phyloP scores from a whole-genome alignment of 2,888 invertebrate genomes.

The Epinotia ramella region DNA sequence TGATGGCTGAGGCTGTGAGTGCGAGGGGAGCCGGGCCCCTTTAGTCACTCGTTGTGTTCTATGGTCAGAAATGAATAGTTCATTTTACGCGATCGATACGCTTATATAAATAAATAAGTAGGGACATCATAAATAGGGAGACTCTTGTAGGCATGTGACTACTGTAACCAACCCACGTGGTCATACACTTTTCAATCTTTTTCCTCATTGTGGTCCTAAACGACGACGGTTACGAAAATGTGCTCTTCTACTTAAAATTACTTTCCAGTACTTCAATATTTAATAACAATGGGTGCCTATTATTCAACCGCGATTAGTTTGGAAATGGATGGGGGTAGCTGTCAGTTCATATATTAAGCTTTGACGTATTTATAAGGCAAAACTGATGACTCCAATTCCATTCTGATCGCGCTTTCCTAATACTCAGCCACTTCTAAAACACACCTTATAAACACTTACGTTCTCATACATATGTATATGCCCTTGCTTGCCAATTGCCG shows the following conservation, averaged over 20 bases:
- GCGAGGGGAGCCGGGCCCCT: slow-evolving; percentile 6
- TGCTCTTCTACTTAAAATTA: no score
- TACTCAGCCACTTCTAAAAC: no score
- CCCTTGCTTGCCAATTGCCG: neutral
- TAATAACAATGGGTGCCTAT: no score
- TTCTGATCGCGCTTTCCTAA: no score
- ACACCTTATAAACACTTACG: no score
- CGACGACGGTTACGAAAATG: neutral
- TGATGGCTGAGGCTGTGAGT: slow-evolving; percentile 51
- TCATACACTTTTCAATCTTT: neutral
- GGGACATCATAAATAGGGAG: neutral
- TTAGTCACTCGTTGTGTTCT: slow-evolving; percentile 7
- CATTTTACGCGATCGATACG: slow-evolving; percentile 10
- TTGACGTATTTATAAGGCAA: no score
- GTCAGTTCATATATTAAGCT: no score
- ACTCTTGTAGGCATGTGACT: neutral
- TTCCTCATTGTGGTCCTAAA: neutral
- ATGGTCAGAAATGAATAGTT: slow-evolving; percentile 5
- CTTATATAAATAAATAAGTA: neutral
- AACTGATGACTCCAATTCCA: no score
- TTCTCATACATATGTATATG: no score
- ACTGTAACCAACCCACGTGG: neutral
- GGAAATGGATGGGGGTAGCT: no score
- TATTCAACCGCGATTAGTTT: no score
- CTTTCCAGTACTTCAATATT: no score